Base-by-base conservation (phyloP, 2,113 vertebrate genomes). In the Scalopus aquaticus region DNA sequence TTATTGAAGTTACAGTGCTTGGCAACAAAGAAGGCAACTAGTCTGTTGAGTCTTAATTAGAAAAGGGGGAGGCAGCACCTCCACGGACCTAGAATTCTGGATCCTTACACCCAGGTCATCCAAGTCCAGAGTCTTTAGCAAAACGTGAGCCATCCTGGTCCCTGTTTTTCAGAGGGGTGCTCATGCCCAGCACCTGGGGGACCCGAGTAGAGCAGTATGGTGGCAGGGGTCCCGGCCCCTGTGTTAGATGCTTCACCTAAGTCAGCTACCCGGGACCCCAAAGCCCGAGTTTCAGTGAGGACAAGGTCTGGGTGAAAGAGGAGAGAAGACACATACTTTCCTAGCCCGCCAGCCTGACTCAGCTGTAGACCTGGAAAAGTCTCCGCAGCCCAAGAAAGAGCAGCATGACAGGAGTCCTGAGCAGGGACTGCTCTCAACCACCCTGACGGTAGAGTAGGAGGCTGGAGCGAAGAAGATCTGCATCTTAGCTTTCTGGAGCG, bases 31-130 rank as follows among this genome's bases (percentile, higher is more conserved):
- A 94, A 86, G 54, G 70, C 64, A 76, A 58, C 64, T 73, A 83
- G 37, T 70, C 51, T 90, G 22, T 81, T 28, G 54, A n/a, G 44
- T 73, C 28, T 70, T 92, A 62, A 24, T 78, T 77, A 80, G 73
- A 79, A 88, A 83, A 65, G 19, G 19, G 44, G 20, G 26, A 88
- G 19, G 56, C 37, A 72, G 32, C 51, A 74, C 62, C 37, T 94
- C 39, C 79, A 94, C 72, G 82, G 46, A 64, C 37, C 37, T 62
- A 77, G 88, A 80, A 89, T 65, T 90, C 87, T 90, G 73, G 87
- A 56, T 87, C 77, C 37, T 30, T 94, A 94, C 56, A 83, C 22
- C 72, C 65, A 81, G 28, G 37, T 82, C 62, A 78, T 62, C 74
- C 22, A 74, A 44, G 37, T 62, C 32, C 39, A 80, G 46, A 87